A percentile compares a stretch with the other conserved stretches of the same genome.
phyloP scores from a whole-genome alignment of 2,888 invertebrate species.

The Lithodes maja region DNA sequence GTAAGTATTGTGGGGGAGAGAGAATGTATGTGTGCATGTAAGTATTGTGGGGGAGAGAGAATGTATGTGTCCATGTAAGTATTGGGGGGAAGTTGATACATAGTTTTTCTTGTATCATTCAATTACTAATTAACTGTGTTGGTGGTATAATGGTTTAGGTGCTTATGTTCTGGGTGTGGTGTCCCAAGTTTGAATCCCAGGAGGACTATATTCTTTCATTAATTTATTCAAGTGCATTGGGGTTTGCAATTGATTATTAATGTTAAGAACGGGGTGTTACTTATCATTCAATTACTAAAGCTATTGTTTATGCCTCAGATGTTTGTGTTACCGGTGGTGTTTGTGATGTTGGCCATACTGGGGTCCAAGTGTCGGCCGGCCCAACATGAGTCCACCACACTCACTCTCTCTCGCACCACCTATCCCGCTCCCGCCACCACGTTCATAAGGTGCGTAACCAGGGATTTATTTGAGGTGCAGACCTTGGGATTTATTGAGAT shows the following conservation, averaged over 20 bases:
- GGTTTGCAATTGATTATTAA: no score
- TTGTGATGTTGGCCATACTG: constrained; percentile 54
- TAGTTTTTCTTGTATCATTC: no score
- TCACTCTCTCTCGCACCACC: constrained; percentile 8
- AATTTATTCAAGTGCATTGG: no score
- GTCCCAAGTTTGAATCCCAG: no score
- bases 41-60: neutral
- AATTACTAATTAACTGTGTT: no score
- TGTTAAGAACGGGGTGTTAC: no score
- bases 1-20: neutral
- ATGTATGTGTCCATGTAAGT: neutral
- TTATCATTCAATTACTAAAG: no score
- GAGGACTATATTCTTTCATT: no score
- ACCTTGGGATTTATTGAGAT: no score
- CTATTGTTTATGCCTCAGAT: constrained; percentile 23
- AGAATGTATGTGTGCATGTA: neutral
- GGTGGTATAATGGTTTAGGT: no score
- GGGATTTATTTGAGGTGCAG: neutral
- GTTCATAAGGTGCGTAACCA: constrained; percentile 37
- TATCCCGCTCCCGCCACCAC: constrained; percentile 36
- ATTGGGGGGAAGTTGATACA: neutral
- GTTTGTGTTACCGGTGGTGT: constrained; percentile 47
- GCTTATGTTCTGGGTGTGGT: no score
- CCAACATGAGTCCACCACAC: neutral
- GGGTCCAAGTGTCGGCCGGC: constrained; percentile 34